Evolutionary conservation across 2,888 invertebrate species (phyloP).

Genomic region (Drosophila dives): DNA sequence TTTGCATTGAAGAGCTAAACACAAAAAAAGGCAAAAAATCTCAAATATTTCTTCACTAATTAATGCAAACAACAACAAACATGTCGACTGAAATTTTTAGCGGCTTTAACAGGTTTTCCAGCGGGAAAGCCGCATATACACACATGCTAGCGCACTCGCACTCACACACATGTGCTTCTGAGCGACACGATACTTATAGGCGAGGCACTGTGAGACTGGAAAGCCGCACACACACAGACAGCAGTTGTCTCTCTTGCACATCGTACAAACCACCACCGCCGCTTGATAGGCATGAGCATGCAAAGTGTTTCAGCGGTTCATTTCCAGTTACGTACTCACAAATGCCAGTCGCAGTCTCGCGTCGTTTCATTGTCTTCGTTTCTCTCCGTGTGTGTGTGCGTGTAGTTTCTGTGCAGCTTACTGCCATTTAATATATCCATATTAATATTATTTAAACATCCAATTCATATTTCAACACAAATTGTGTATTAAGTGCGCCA

Average conservation of each 20-base stretch:
- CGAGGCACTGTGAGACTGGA: slow-evolving; percentile 71
- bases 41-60: slow-evolving; percentile 76
- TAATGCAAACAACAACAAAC: slow-evolving; percentile 77
- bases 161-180: slow-evolving; percentile 45
- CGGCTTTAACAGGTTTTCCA: slow-evolving; percentile 80
- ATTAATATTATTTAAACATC: slow-evolving; percentile 52
- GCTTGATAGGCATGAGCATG: slow-evolving; percentile 62
- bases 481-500: slow-evolving; percentile 42
- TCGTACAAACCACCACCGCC: slow-evolving; percentile 48
- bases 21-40: slow-evolving; percentile 64
- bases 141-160: slow-evolving; percentile 57
- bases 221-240: slow-evolving; percentile 52
- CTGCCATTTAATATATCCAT: slow-evolving; percentile 47
- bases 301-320: slow-evolving; percentile 73
- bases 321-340: slow-evolving; percentile 75
- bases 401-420: slow-evolving; percentile 56
- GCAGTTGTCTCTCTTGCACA: slow-evolving; percentile 61
- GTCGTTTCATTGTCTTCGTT: slow-evolving; percentile 65
- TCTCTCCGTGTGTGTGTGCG: slow-evolving; percentile 53
- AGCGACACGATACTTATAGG: slow-evolving; percentile 58
- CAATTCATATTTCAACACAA: slow-evolving; percentile 34
- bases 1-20: slow-evolving; percentile 47
- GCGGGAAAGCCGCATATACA: slow-evolving; percentile 56
- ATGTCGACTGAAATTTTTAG: slow-evolving; percentile 70
- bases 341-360: slow-evolving; percentile 69